Conservation (phyloP, 1,140 invertebrate genomes). For the Amphibalanus amphitrite region DNA sequence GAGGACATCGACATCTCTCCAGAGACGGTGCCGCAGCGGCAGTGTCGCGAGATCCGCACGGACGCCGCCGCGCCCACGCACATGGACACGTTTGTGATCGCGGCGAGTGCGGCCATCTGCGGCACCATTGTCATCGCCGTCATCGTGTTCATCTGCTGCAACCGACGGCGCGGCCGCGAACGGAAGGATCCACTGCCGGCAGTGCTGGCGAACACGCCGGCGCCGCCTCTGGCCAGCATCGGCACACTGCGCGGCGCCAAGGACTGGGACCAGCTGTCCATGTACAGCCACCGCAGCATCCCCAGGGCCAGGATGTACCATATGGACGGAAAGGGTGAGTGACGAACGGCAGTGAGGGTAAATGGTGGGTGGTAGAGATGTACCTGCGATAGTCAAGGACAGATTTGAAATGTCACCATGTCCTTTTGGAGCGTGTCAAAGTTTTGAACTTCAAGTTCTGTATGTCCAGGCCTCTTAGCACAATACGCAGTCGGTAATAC, state of each 20-base stretch:
- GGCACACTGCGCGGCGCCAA: constrained; percentile 33
- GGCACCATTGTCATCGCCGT: constrained; percentile 70
- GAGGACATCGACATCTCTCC: constrained; percentile 70
- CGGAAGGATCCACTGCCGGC: constrained; percentile 20
- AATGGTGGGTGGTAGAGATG: background rate
- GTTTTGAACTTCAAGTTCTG: constrained; percentile 6
- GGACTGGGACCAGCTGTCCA: constrained; percentile 86
- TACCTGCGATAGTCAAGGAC: constrained; percentile 6
- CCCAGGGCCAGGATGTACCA: constrained; percentile 57
- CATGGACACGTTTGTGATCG: constrained; percentile 88
- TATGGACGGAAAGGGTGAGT: constrained; percentile 15
- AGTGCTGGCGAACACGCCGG: constrained; percentile 16
- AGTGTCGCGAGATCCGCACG: constrained; percentile 74
- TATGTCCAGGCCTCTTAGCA: too few relatives aligned
- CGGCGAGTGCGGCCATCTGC: constrained; percentile 73
- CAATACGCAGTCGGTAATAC: too few relatives aligned
- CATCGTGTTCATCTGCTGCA: constrained; percentile 68
- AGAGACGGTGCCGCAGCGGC: constrained; percentile 61
- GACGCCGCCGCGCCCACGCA: constrained; percentile 59
- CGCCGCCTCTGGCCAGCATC: constrained; percentile 44
- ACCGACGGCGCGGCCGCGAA: constrained; percentile 30
- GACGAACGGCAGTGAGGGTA: constrained; percentile 2
- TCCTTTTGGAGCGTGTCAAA: constrained; percentile 22
- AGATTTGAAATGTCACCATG: background rate
- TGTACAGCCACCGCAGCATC: constrained; percentile 73